Evolutionary conservation across 1,140 invertebrate species (phyloP), one percentile per base, ranked within the genome.

Genomic region (Sycobia sp.): DNA sequence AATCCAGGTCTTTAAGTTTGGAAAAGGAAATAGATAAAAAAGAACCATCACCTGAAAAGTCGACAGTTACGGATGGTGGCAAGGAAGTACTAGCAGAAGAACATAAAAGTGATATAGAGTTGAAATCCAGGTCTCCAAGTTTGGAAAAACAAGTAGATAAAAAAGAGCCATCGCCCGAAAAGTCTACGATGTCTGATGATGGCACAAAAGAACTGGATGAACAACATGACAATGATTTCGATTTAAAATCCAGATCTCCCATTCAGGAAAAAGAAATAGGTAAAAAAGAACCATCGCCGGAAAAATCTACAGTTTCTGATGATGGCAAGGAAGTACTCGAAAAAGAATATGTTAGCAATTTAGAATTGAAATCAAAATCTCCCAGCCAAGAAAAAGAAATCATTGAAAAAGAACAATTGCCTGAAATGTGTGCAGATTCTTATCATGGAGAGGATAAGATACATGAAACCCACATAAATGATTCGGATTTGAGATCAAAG

Each of bases 231-330:
- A 43, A 7, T 9, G n/a, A n/a, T 13, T 34, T 68, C 47, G n/a
- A 61, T 67, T 59, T n/a, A n/a, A n/a, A 16, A 50, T 39, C 58
- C 1, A 63, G 38, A 66, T 66, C 66, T 16, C 34, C 65, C 11
- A 68, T 67, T 38, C 23, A 54, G 27, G 34, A 51, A 2, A 53
- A 29, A 14, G 38, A 57, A 32, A 1, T 46, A 4, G 7, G 14
- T 39, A 16, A 34, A 0, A 25, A 38, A 23, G 36, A 39, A 22
- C 14, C 14, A 9, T 55, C 38, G 2, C 14, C 22, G 20, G 23
- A 29, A 27, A 22, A 55, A 43, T 20, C 1, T 27, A 16, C 5
- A 27, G 0, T 9, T 20, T 5, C 3, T 13, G n/a, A 3, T 23
- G 11, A 22, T 23, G 27, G 34, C 9, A 3, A 18, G 4, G 25